These are phyloP conservation scores for Aviceda subcristata DNA, from an alignment of 2,113 vertebrate species.

Conservation along the genomic window DNA sequence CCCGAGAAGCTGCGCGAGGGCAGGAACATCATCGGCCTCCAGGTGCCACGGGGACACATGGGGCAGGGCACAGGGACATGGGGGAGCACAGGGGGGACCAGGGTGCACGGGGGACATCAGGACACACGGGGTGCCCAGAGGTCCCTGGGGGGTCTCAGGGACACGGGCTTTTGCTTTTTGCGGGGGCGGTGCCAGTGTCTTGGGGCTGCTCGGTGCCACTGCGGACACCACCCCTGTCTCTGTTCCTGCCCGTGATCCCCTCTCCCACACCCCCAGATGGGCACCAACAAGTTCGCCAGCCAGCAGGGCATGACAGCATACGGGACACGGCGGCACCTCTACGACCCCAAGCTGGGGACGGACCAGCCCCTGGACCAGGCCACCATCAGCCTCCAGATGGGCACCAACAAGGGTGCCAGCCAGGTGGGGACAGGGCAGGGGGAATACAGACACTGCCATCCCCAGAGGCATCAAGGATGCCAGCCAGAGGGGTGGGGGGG, in stretches of 20 bases:
- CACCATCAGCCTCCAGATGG: conserved; percentile 95
- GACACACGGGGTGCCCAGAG: not conserved
- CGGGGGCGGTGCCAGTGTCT: too few species aligned
- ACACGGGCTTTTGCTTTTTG: not conserved
- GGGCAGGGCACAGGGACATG: not conserved
- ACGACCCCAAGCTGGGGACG: conserved; percentile 85
- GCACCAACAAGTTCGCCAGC: conserved; percentile 94
- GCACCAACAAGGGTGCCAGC: conserved; percentile 93
- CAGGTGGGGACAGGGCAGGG: conserved; percentile 73
- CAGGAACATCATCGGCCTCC: conserved; percentile 89
- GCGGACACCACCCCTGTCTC: not conserved
- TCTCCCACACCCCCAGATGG: conserved; percentile 78
- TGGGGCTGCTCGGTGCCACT: fast-evolving
- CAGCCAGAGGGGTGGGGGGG: too few species aligned
- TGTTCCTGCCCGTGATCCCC: not conserved
- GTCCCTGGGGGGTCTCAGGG: not conserved
- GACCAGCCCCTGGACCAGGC: conserved; percentile 89
- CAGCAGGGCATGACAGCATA: conserved; percentile 97
- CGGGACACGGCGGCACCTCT: conserved; percentile 89
- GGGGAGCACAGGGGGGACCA: not conserved
- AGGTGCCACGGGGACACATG: conserved; percentile 64
- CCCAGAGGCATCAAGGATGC: too few species aligned
- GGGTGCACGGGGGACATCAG: too few species aligned
- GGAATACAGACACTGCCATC: too few species aligned
- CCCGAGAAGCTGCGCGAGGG: conserved; percentile 87